Conservation (phyloP, 1,140 invertebrate genomes). For the Conus ventricosus region DNA sequence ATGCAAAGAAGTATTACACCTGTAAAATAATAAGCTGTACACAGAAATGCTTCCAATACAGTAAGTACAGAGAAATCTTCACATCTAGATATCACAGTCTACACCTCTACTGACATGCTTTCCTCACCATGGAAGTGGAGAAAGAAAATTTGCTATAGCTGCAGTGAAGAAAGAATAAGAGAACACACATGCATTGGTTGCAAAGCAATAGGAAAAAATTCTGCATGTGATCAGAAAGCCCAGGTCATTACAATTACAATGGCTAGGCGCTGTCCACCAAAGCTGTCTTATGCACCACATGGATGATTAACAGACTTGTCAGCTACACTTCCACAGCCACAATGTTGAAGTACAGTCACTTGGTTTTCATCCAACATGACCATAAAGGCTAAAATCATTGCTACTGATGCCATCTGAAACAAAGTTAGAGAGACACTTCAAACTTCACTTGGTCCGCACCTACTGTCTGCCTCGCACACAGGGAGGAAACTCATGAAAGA, state of each 20-base stretch:
- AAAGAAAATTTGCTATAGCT: not conserved
- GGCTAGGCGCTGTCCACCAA: not conserved
- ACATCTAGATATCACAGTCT: too few relatives aligned
- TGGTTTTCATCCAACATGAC: not conserved
- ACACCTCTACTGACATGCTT: not conserved
- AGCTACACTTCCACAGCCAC: not conserved
- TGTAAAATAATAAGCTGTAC: not conserved
- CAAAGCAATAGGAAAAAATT: not conserved
- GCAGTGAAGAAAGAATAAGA: not conserved
- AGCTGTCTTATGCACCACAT: not conserved
- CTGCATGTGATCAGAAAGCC: not conserved
- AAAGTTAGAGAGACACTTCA: too few relatives aligned
- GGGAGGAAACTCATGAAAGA: too few relatives aligned
- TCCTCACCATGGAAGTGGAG: not conserved
- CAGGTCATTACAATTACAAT: not conserved
- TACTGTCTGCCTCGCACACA: too few relatives aligned
- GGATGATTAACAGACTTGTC: not conserved
- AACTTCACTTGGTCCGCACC: too few relatives aligned
- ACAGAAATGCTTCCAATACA: too few relatives aligned
- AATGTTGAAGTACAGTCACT: not conserved
- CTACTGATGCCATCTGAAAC: too few relatives aligned
- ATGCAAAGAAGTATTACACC: too few relatives aligned
- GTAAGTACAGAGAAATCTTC: too few relatives aligned
- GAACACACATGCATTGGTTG: not conserved
- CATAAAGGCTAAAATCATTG: too few relatives aligned